Base-by-base conservation (phyloP, 2,113 vertebrate genomes). In the Procapra przewalskii region DNA sequence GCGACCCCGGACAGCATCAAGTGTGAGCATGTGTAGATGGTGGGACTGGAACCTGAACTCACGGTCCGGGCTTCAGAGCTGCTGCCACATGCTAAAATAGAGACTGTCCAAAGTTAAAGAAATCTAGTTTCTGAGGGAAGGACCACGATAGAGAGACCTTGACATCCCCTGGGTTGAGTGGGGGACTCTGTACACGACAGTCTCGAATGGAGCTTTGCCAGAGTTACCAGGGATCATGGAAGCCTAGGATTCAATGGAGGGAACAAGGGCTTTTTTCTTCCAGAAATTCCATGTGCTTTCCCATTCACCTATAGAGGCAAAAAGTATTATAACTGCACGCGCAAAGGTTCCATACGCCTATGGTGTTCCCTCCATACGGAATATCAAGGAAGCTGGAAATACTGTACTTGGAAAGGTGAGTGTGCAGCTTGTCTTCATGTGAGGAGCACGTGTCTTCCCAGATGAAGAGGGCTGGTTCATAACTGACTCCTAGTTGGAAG, bases 281-380 rank as follows among this genome's bases (percentile, higher is more conserved):
- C 54, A 93, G 82, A 3, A 5, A 0, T 3, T 19, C 0, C 16
- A 17, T 93, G 91, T 48, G 14, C 1, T 57, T 48, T 93, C 40
- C 91, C 82, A 12, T 86, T 93, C 55, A 29, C 10, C 40, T 86
- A 86, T 36, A 6, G 0, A 15, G 15, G 54, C 62, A 13, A 2
- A 3, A 21, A 2, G 3, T 31, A 86, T 59, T 93, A 36, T 10
- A 23, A 77, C 13, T 86, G 91, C 64, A 77, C 21, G 8, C 0
- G 0, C 1, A 0, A 2, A 2, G 1, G 1, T 25, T 57, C 50
- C 40, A 0, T 5, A 1, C 9, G 23, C 1, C 2, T 2, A 0
- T 92, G 91, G 50, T 92, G 91, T 55, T 55, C 91, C 33, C 19
- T 84, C 6, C 4, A 43, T 2, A 2, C 2, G 0, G 3, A 43